These are phyloP conservation scores for Electrophaes corylata DNA, from an alignment of 2,888 invertebrate species.

Conservation along the genomic window DNA sequence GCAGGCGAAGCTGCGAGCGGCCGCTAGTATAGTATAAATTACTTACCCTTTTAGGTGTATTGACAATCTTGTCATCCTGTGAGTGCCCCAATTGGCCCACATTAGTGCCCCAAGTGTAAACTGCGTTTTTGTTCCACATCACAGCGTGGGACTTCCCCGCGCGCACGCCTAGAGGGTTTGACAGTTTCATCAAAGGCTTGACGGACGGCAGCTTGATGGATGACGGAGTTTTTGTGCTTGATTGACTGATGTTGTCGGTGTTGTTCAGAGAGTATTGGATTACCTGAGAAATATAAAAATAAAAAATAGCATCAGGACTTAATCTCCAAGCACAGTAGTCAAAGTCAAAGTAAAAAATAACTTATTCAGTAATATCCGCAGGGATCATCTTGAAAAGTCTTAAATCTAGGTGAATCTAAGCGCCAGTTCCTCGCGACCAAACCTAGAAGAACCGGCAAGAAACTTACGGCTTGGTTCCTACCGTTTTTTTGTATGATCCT, in stretches of 20 bases:
- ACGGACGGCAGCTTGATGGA: conserved; percentile 61
- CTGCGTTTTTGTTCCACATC: conserved; percentile 83
- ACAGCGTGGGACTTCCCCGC: conserved; percentile 90
- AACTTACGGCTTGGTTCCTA: too few relatives aligned
- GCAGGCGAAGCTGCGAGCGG: not conserved
- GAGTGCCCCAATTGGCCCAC: conserved; percentile 91
- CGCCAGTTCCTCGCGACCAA: too few relatives aligned
- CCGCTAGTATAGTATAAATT: not conserved
- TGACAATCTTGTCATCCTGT: conserved; percentile 72
- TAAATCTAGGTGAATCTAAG: too few relatives aligned
- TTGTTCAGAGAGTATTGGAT: conserved; percentile 70
- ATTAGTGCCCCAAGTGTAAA: conserved; percentile 93
- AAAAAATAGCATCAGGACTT: too few relatives aligned
- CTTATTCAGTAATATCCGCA: too few relatives aligned
- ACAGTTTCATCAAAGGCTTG: conserved; percentile 65
- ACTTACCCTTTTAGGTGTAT: conserved; percentile 76
- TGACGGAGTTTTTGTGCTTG: conserved; percentile 63
- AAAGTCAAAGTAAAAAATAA: too few relatives aligned
- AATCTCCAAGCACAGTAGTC: too few relatives aligned
- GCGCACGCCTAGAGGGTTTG: conserved; percentile 81
- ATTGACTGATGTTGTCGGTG: conserved; percentile 63
- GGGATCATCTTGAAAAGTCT: too few relatives aligned
- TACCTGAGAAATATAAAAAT: conserved; percentile 53
- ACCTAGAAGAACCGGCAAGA: too few relatives aligned
- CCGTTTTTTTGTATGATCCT: too few relatives aligned